These are phyloP conservation scores for Dromaius novaehollandiae DNA, from an alignment of 2,113 vertebrate species.

Conservation along the genomic window DNA sequence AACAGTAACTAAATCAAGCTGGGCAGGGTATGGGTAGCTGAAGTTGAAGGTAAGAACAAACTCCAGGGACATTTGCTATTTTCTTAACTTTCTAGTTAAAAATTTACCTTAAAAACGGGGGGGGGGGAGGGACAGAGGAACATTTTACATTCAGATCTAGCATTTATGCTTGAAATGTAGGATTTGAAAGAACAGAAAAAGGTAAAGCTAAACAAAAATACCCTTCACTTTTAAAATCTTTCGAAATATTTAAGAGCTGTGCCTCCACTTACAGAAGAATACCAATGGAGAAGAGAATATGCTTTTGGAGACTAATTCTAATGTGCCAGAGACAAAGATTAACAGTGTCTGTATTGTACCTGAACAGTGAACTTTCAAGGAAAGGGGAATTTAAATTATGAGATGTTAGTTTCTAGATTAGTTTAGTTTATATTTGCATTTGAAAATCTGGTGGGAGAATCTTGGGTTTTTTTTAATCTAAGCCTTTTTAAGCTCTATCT, in stretches of 20 bases:
- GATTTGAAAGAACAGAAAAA: not conserved
- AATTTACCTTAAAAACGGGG: not conserved
- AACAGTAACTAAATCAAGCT: constrained; percentile 56
- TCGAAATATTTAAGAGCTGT: not conserved
- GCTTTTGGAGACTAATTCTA: not conserved
- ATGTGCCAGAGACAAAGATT: not conserved
- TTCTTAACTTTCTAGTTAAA: not conserved
- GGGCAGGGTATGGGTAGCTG: not conserved
- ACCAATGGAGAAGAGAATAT: not conserved
- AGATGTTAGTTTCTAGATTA: not conserved
- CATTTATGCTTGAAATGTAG: not conserved
- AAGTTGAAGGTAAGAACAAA: not conserved
- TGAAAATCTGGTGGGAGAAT: not conserved
- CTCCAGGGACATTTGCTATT: not conserved
- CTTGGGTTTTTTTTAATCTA: not conserved
- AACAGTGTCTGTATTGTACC: not conserved
- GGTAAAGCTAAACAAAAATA: not conserved
- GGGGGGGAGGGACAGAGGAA: no score
- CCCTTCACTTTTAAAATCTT: not conserved
- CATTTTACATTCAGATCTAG: not conserved
- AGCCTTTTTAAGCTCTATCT: not conserved
- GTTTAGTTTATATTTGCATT: not conserved
- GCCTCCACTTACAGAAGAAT: not conserved
- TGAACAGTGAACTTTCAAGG: not conserved
- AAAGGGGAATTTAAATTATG: not conserved